Evolutionary conservation across 2,797 vertebrate genomes (phyloP), one percentile per base, ranked within the genome.

Genomic region (Florisuga fusca): DNA sequence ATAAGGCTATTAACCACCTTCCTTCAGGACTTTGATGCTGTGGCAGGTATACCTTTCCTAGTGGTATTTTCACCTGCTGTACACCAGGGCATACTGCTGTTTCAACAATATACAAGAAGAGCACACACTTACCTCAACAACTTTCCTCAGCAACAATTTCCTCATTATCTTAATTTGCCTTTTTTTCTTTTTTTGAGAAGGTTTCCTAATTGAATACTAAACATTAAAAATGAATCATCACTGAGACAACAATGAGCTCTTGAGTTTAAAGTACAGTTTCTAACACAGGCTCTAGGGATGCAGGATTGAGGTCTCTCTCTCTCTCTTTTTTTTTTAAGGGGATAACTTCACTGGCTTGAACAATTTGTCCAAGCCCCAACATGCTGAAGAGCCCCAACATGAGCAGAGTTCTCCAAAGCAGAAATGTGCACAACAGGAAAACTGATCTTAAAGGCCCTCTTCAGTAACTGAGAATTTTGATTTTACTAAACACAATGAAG

Each of bases 91-190:
- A 51, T 18, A 64, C 14, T 72, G 62, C 38, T 74, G 50, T 59
- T 94, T 62, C 74, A 94, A 88, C 66, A 91, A 75, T 10, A 90
- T 43, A 90, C 21, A 54, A 5, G 27, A 83, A 87, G 48, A 43
- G 36, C 59, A 29, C 90, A 88, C 20, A 64, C 12, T 2, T 41
- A 14, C 38, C 38, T 41, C 38, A 14, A 41, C 38, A 41, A 41
- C 38, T 41, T 41, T 41, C 38, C 38, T 41, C 38, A 41, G 7
- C 48, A 87, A 87, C 15, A 68, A 51, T 51, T 90, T 91, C 51
- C 59, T 68, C 77, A 94, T 92, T 85, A 86, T 69, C 94, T 86
- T 85, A 76, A 95, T 92, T 92, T 88, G 41, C 41, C 33, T 84
- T 41, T 53, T 74, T 45, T 38, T 38, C 33, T 48, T 88, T 86